These are phyloP conservation scores for Acleris emargana DNA, from an alignment of 2,888 invertebrate genomes.

Conservation along the genomic window DNA sequence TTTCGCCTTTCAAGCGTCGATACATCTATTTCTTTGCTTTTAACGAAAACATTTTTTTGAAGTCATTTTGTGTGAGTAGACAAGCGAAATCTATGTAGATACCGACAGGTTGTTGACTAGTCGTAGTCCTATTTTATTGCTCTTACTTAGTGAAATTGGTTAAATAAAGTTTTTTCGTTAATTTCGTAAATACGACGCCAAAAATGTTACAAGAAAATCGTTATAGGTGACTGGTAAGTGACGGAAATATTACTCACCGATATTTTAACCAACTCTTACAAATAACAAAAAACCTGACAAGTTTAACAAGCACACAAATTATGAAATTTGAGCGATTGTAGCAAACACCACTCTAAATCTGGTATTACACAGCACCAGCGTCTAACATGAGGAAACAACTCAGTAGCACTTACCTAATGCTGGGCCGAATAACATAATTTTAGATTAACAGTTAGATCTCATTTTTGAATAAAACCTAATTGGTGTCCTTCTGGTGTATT, in stretches of 20 bases:
- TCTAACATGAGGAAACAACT: constrained; percentile 48
- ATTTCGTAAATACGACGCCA: no score
- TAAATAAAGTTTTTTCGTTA: no score
- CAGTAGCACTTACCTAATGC: constrained; percentile 52
- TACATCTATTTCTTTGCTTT: constrained; percentile 40
- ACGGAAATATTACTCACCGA: constrained; percentile 45
- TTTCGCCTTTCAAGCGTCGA: no score
- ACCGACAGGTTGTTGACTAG: no score
- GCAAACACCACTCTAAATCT: constrained; percentile 70
- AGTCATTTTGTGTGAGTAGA: not conserved
- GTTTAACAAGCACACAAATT: constrained; percentile 23
- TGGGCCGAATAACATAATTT: constrained; percentile 70
- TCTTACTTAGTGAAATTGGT: no score
- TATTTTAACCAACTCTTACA: constrained; percentile 35
- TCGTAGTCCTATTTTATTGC: no score
- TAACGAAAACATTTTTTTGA: constrained; percentile 34
- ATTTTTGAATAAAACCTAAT: constrained; percentile 57
- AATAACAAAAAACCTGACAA: constrained; percentile 40
- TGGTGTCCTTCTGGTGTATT: constrained; percentile 76
- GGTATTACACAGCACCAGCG: constrained; percentile 59
- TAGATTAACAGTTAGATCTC: constrained; percentile 57
- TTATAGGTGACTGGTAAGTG: constrained; percentile 71
- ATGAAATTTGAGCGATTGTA: constrained; percentile 35
- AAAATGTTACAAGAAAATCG: not conserved
- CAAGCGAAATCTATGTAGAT: not conserved